A percentile compares a stretch with the other conserved stretches of the same genome.
Conservation (phyloP, 2,113 vertebrate genomes). For the Misgurnus mizolepis region DNA sequence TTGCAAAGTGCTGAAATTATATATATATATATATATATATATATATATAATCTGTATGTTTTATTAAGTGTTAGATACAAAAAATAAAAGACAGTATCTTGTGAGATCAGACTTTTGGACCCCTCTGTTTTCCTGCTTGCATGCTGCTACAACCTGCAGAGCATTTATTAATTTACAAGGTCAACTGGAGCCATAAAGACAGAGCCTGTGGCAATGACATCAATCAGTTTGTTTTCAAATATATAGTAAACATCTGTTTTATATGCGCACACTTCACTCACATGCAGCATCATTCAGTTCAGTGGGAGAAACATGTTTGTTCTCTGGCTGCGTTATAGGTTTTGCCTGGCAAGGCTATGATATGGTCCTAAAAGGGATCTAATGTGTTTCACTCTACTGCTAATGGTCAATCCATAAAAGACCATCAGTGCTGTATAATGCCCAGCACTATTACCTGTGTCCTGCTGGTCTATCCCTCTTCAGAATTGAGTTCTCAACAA, state of each 20-base stretch:
- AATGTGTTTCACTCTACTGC: conserved; percentile 38
- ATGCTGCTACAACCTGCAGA: neutral
- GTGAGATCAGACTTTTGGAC: neutral
- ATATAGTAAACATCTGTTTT: conserved; percentile 38
- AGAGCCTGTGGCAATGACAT: neutral
- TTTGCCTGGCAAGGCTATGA: conserved; percentile 17
- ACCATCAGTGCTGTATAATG: conserved; percentile 6
- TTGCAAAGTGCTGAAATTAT: too few species aligned
- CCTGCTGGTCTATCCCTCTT: neutral
- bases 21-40: too few species aligned
- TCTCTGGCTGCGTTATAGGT: neutral
- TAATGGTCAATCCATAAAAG: conserved; percentile 48
- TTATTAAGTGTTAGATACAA: too few species aligned
- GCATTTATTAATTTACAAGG: conserved; percentile 31
- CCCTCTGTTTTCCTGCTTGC: neutral
- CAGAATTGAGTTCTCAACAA: neutral
- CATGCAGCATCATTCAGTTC: conserved; percentile 9
- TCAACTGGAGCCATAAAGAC: conserved; percentile 18
- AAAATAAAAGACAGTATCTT: too few species aligned
- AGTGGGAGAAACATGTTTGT: neutral
- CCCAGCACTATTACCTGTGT: conserved; percentile 17
- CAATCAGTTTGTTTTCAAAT: conserved; percentile 43
- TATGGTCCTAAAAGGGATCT: conserved; percentile 15
- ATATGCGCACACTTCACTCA: neutral
- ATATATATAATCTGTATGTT: too few species aligned